Evolutionary conservation across 2,113 vertebrate species (phyloP), one percentile per base, ranked within the genome.

Genomic region (Cariama cristata): DNA sequence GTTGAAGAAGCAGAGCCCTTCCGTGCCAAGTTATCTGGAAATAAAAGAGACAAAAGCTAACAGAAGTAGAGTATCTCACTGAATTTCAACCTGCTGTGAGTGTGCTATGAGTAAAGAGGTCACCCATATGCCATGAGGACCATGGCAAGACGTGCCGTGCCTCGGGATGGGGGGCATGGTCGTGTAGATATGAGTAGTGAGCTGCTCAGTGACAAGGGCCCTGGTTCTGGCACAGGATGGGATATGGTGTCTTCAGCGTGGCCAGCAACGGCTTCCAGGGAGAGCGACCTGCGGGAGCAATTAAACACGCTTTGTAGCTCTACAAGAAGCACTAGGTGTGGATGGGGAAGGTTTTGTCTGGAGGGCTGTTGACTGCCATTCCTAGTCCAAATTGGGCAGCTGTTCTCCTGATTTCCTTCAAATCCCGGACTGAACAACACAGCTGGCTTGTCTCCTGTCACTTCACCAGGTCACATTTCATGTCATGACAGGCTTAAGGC

Each of bases 251-350:
- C 60, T 69, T 84, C 76, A 32, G 33, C 10, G 20, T 11, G 47
- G 42, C 28, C 38, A 52, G 56, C 42, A 69, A 67, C 26, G 16
- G 10, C 74, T 67, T 49, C 16, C 59, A 23, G 33, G 30, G 28
- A 71, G 8, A 45, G 24, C 0, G 0, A 33, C 20, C 33, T 3
- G 1, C 35, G 45, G 28, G 24, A 56, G 30, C 1, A 1, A 42
- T 58, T 74, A 35, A 45, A 80, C 4, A 7, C 1, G 2, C 22
- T 76, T 35, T 72, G 11, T 59, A 44, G 24, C 53, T 85, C 68
- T 52, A 14, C 4, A 20, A n/a, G 44, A 62, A 88, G 33, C 32
- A 33, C 28, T 28, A 24, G 11, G 3, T 45, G 40, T 50, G 45
- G 21, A 50, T 50, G 52, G 24, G 52, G 52, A 88, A 71, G 32